Evolutionary conservation across 2,113 vertebrate species (phyloP).

Genomic region (Pheucticus melanocephalus): DNA sequence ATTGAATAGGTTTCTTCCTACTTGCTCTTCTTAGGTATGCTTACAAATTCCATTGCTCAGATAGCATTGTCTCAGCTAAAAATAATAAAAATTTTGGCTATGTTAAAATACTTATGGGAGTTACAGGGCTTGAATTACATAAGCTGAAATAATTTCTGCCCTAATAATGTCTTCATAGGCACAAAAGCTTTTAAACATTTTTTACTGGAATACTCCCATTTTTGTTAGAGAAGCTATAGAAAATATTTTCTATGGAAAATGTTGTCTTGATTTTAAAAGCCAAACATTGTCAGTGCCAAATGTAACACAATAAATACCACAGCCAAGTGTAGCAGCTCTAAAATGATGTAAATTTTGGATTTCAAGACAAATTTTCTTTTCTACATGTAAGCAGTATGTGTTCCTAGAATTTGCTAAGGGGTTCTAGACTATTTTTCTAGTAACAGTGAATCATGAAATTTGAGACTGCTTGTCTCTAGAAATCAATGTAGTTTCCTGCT

Average conservation of each 20-base stretch:
- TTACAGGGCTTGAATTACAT: not conserved
- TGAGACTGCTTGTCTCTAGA: not conserved
- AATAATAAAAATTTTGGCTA: not conserved
- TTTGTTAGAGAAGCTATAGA: not conserved
- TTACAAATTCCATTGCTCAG: not conserved
- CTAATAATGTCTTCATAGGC: not conserved
- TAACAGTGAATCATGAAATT: not conserved
- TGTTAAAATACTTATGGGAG: not conserved
- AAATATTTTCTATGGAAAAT: slow-evolving; percentile 18
- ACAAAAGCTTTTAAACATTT: slow-evolving; percentile 14
- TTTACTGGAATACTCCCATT: not conserved
- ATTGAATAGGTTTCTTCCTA: not conserved
- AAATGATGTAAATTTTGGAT: slow-evolving; percentile 10
- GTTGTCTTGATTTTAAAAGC: slow-evolving; percentile 26
- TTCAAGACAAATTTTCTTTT: slow-evolving; percentile 21
- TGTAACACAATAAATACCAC: slow-evolving; percentile 12
- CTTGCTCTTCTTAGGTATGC: not conserved
- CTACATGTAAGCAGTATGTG: not conserved
- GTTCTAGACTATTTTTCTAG: slow-evolving; percentile 27
- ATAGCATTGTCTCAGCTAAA: slow-evolving; percentile 17
- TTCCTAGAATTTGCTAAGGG: not conserved
- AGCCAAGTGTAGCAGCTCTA: not conserved
- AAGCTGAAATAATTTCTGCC: slow-evolving; percentile 23
- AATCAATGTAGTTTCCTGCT: not conserved
- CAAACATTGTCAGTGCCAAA: not conserved